Evolutionary conservation across 2,888 invertebrate genomes (phyloP), one percentile per base, ranked within the genome.

Genomic region (Ophion obscuratus): DNA sequence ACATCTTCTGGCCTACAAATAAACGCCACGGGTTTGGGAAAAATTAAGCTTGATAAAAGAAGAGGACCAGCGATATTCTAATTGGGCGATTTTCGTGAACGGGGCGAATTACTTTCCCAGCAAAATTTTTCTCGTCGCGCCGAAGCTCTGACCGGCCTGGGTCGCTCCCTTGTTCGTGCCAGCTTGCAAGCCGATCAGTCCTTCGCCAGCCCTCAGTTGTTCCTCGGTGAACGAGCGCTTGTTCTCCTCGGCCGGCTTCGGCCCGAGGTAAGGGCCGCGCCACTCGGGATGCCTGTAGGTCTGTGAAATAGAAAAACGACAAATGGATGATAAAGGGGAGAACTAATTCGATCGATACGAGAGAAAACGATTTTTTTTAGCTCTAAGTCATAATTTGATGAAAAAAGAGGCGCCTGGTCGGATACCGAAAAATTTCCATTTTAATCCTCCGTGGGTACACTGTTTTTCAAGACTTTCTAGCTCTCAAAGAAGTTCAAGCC

Each of bases 61-160:
- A 24, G 24, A 20, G 36, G 36, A 14, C 61, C 44, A 57, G 9
- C 10, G 9, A 27, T 7, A n/a, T 57, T 9, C 20, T 20, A 17
- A 27, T 17, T 75, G 27, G 14, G 20, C 17, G 10, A 53, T 66
- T 57, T 44, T 24, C 11, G 14, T 11, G 10, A 7, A 31, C 40
- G 14, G 6, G 11, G 7, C 2, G 11, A 40, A 87, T 94, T 94
- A 97, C 95, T 97, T 97, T 94, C 97, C 97, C 85, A 97, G 95
- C 89, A 97, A 96, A 91, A 97, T 97, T 94, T 97, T 97, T 90
- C 97, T 96, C 67, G 97, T 96, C 40, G 97, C 97, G n/a, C 98
- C 98, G 90, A 98, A 97, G 95, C 94, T 98, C 93, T 97, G 97
- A 9, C 98, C 98, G 2, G 97, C 96, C 92, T 98, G 98, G 57